A percentile compares a stretch with the other conserved stretches of the same genome.
phyloP scores from a whole-genome alignment of 2,888 invertebrate species.

The Acanthosepion lycidas region DNA sequence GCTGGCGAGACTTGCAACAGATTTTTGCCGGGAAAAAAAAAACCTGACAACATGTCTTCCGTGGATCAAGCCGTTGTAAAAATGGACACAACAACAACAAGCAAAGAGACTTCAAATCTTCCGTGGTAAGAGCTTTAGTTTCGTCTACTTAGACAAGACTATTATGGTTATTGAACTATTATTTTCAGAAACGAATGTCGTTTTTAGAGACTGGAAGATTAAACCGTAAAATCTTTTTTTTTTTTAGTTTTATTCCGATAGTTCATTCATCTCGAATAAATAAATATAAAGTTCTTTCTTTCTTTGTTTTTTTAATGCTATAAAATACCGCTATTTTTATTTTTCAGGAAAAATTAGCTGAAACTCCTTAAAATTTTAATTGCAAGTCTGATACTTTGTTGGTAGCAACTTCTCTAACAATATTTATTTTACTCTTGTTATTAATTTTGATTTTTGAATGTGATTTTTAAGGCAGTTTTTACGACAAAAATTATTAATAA shows the following conservation, averaged over 20 bases:
- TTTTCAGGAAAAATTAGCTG: too few species aligned
- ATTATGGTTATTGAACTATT: not conserved
- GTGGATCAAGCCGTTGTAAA: not conserved
- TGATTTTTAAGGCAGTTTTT: too few species aligned
- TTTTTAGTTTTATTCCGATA: not conserved
- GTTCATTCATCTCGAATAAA: not conserved
- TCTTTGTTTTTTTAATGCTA: too few species aligned
- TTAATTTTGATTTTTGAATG: too few species aligned
- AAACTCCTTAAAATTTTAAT: too few species aligned
- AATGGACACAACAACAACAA: not conserved
- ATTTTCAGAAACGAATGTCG: not conserved
- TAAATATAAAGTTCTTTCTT: not conserved
- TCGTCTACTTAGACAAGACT: not conserved
- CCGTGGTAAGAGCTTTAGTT: not conserved
- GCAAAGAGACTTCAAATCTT: not conserved
- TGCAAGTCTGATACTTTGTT: too few species aligned
- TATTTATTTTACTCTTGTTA: too few species aligned
- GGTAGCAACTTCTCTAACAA: too few species aligned
- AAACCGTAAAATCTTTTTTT: not conserved
- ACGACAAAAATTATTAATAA: too few species aligned
- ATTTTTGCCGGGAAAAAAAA: conserved; percentile 42
- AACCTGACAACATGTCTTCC: not conserved
- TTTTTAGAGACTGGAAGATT: not conserved
- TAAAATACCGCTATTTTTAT: too few species aligned
- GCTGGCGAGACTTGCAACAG: conserved; percentile 36